Base-by-base conservation (phyloP, 1,140 invertebrate genomes). In the Drosophila ogumai region DNA sequence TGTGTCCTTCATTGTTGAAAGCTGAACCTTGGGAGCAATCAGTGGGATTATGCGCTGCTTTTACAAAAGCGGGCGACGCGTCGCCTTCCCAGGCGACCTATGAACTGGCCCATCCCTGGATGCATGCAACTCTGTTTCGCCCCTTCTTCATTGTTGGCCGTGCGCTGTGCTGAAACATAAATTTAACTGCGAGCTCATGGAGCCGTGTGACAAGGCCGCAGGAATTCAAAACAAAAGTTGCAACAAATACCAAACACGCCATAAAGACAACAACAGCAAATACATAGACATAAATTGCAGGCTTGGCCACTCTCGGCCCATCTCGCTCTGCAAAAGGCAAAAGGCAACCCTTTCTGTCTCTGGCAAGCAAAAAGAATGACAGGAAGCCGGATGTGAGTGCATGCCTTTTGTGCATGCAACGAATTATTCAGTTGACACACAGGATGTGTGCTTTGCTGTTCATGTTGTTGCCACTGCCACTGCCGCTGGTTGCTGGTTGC, bases 221-320 rank as follows among this genome's bases (percentile, higher is more conserved):
- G 85, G 85, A 88, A 88, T 88, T 88, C 81, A 88, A 88, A 88
- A 90, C 85, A 88, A 88, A 90, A 90, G 85, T 84, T 90, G 85
- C 84, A 88, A 88, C 84, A 88, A 84, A 88, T 88, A 84, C 80
- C 85, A 84, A 90, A 84, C 85, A 88, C 81, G 69, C 84, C 85
- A 90, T 90, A 90, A 90, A 84, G 84, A 88, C 76, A 90, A 84
- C 75, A 81, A 65, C 74, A 82, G 59, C 67, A 82, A 50, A 76
- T 60, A 60, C 65, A 77, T 75, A 79, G 79, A 88, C 84, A 88
- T 90, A 84, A 84, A 88, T 84, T 90, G 77, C 81, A 67, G 60
- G 49, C 63, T 38, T 49, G 67, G 63, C 58, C 58, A 75, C 50
- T 55, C 43, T 47, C 25, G 32, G 31, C n/a, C 44, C 25, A 57